Percentiles rank a stretch among this genome's conserved stretches.
These are phyloP conservation scores for Acanthochromis polyacanthus DNA, from an alignment of 2,113 vertebrate genomes.

Conservation along the genomic window DNA sequence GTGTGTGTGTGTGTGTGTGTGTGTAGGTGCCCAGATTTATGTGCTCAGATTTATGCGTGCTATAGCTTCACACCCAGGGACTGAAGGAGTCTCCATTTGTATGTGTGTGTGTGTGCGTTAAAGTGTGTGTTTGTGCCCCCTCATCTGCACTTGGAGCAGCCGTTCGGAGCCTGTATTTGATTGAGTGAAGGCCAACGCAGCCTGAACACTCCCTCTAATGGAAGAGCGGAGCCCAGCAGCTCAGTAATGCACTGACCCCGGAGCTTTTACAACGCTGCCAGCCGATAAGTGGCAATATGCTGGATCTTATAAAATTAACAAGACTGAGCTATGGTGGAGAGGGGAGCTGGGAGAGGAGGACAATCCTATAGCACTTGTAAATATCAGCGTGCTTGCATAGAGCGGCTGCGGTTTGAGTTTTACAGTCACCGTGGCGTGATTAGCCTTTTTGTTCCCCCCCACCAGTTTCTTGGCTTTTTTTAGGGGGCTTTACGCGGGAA, in stretches of 20 bases:
- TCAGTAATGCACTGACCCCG: conserved; percentile 83
- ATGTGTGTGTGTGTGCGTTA: conserved; percentile 21
- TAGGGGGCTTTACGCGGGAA: conserved; percentile 53
- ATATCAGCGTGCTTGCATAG: conserved; percentile 62
- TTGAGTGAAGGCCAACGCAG: conserved; percentile 78
- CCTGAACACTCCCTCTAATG: conserved; percentile 82
- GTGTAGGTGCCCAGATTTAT: conserved; percentile 61
- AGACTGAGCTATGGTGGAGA: conserved; percentile 63
- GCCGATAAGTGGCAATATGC: conserved; percentile 81
- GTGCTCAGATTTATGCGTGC: conserved; percentile 72
- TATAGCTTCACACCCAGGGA: conserved; percentile 62
- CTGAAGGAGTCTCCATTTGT: conserved; percentile 61
- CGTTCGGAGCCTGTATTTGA: conserved; percentile 70
- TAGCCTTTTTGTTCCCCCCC: conserved; percentile 50
- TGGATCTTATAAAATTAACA: conserved; percentile 85
- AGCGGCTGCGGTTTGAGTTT: conserved; percentile 57
- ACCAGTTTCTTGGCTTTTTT: conserved; percentile 53
- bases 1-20: conserved; percentile 29
- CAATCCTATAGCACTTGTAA: conserved; percentile 64
- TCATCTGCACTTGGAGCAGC: conserved; percentile 73
- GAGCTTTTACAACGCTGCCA: conserved; percentile 80
- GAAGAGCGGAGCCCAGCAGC: conserved; percentile 77
- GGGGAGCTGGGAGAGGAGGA: conserved; percentile 49
- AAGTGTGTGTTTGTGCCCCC: conserved; percentile 61
- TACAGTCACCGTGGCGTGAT: conserved; percentile 55